Evolutionary conservation across 2,797 vertebrate genomes (phyloP), one percentile per base, ranked within the genome.

Genomic region (Etheostoma perlongum): DNA sequence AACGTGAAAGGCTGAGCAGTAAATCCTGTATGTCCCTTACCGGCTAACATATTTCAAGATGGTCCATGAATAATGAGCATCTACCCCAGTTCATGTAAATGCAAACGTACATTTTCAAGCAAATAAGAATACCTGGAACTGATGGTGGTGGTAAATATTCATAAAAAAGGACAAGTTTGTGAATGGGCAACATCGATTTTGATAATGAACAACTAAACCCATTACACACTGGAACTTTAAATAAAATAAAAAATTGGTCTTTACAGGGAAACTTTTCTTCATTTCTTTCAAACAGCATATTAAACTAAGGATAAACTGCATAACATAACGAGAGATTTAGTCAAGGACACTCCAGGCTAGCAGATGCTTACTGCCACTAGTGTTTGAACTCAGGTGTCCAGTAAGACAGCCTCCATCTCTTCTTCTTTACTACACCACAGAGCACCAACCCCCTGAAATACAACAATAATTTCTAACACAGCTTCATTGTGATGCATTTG

Each of bases 361-460:
- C 85, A 87, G 79, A 85, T 84, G 83, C 73, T 85, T 57, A 27
- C 76, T 74, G 79, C 83, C 72, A 79, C 61, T 19, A 58, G 74
- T 77, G 58, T 59, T 84, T 67, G 65, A 86, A 72, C 77, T 80
- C 14, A 30, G 64, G 53, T 68, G 62, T 77, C 63, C 36, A 64
- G 70, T 53, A 60, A 60, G 67, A 77, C 4, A 48, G 46, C 44
- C 57, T 16, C 46, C 74, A 72, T 68, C 57, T 73, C 74, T 72
- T 81, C 62, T 58, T 55, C 58, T 51, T 59, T 59, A 69, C 60
- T 60, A 47, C 44, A 49, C 70, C 72, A 48, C 46, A 18, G 25
- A 46, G 42, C 64, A 67, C 54, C 82, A 64, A 60, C 21, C 62
- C 23, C n/a, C 46, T 7, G 36, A 74, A 78, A 74, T 30, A 76